Base-by-base conservation (phyloP, 1,140 invertebrate genomes). In the Stratiolaelaps scimitus region DNA sequence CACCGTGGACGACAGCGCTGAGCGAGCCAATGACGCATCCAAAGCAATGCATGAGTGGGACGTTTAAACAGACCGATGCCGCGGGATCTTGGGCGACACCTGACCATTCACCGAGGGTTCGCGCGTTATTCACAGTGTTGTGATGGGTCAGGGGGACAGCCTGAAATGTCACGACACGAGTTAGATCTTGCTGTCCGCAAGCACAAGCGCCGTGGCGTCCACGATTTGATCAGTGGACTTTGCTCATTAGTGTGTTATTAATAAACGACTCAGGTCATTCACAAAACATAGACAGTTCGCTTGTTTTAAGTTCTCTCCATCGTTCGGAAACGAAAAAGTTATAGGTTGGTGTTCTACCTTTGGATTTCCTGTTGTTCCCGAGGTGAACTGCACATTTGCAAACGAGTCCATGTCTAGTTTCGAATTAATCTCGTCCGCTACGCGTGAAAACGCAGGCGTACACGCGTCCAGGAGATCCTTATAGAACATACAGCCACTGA, bases 11-110 rank as follows among this genome's bases (percentile, higher is more conserved):
- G 0, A 87, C 65, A 17, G 79, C 75, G 1, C 72, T 74, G 0
- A 88, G 70, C 64, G 84, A 76, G 0, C 85, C 88, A 43, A 85
- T 77, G 0, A 87, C 79, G 40, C 85, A 83, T 0, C 89, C 92
- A 73, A 87, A 91, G 17, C 85, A 90, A 74, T 98, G 94, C 73
- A 95, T 98, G 15, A 95, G 79, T 0, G 93, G 93, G 0, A 89
- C 87, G 74, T 91, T 84, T 0, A 85, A 71, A 71, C 89, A 92
- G 45, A 88, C 75, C 20, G 17, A 7, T 26, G 65, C 30, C 28
- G 48, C 15, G 40, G 40, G 44, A 43, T 69, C 64, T 69, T 70
- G 79, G 75, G 70, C 76, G 76, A 64, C 76, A 44, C 79, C 78
- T n/a, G 82, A 74, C 67, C 87, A 79, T 65, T 77, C 75, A 0